A percentile compares a stretch with the other conserved stretches of the same genome.
phyloP scores from a whole-genome alignment of 2,797 vertebrate genomes.

The Pyrrhura leucotis region DNA sequence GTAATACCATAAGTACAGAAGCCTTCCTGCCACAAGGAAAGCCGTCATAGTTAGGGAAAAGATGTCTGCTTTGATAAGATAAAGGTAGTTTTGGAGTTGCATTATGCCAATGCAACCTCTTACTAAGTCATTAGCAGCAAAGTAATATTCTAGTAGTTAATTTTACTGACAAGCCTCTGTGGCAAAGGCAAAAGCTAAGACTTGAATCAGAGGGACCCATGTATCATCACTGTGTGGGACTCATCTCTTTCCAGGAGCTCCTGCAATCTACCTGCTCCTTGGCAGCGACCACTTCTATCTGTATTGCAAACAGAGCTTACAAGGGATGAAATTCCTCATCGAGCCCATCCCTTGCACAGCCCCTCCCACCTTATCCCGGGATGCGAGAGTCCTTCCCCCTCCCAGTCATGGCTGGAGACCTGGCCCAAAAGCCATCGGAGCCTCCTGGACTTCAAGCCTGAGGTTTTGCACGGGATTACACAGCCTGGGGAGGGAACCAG shows the following conservation, averaged over 20 bases:
- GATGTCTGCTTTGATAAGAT: not conserved
- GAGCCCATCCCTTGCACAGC: not conserved
- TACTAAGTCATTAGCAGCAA: slow-evolving; percentile 49
- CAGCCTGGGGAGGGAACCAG: not conserved
- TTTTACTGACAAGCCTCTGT: slow-evolving; percentile 57
- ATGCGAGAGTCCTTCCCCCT: not conserved
- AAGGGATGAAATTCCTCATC: not conserved
- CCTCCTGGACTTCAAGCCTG: not conserved
- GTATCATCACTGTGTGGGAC: not conserved
- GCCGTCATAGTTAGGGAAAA: not conserved
- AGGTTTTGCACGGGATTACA: not conserved
- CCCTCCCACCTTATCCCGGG: not conserved
- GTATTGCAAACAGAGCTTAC: not conserved
- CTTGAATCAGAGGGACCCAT: not conserved
- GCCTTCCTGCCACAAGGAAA: not conserved
- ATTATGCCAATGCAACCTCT: not conserved
- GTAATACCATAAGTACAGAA: not conserved
- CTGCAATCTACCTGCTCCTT: not conserved
- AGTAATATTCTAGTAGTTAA: slow-evolving; percentile 34
- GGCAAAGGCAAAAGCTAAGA: slow-evolving; percentile 46
- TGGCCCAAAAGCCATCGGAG: not conserved
- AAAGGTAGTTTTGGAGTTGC: not conserved
- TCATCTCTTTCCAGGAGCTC: not conserved
- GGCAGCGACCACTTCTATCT: not conserved
- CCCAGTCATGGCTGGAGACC: not conserved